phyloP scores from a whole-genome alignment of 2,888 invertebrate genomes.

The Calameuta idolon region DNA sequence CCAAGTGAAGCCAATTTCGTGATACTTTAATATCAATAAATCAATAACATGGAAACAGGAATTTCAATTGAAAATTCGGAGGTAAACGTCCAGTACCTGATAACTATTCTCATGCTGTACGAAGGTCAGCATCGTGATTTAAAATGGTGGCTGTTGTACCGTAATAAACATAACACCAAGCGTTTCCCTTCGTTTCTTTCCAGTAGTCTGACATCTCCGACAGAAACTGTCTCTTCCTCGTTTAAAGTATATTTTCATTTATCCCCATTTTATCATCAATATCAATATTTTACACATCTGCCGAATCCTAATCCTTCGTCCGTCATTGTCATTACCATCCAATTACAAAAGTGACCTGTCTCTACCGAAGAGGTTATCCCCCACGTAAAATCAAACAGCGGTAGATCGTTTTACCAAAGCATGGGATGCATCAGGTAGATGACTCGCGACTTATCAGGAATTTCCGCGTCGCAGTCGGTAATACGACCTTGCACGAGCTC shows the following conservation, averaged over 20 bases:
- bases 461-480: conserved; percentile 6
- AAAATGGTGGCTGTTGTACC: conserved; percentile 28
- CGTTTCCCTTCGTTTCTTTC: not conserved
- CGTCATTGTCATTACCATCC: not conserved
- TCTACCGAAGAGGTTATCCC: not conserved
- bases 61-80: not conserved
- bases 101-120: not conserved
- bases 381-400: not conserved
- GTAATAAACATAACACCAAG: not conserved
- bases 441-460: conserved; percentile 7
- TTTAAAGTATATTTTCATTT: not conserved
- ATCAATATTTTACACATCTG: not conserved
- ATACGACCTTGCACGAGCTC: not conserved
- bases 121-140: conserved; percentile 25
- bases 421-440: conserved; percentile 20
- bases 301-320: not conserved
- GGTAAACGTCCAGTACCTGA: not conserved
- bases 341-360: not conserved
- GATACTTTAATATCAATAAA: not conserved
- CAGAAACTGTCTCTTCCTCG: conserved; percentile 9
- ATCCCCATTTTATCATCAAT: not conserved
- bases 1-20: not conserved
- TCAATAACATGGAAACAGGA: not conserved
- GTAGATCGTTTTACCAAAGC: conserved; percentile 15
- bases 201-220: not conserved